Evolutionary conservation across 2,797 vertebrate species (phyloP).

Genomic region (Schizothorax lantsangensis): DNA sequence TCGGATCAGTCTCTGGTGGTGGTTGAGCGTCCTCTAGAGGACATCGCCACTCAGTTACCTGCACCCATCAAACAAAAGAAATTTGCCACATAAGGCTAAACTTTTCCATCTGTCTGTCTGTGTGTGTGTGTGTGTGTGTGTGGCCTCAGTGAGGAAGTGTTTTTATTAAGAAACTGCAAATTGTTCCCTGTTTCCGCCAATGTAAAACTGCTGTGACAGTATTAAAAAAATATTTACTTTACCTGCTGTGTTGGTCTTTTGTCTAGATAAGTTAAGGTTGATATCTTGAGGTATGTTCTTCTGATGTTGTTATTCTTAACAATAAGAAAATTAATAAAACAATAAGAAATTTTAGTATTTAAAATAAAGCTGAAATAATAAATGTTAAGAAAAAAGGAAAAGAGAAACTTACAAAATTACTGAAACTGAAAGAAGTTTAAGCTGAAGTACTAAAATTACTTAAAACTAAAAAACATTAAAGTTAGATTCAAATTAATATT

Average conservation of each 20-base stretch:
- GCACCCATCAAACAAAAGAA: slow-evolving; percentile 91
- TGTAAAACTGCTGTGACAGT: slow-evolving; percentile 57
- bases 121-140: slow-evolving; percentile 31
- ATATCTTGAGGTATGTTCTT: not conserved
- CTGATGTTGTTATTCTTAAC: not conserved
- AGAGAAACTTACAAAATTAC: too few relatives aligned
- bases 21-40: slow-evolving; percentile 89
- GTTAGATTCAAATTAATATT: not conserved
- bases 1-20: slow-evolving; percentile 88
- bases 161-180: not conserved
- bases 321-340: not conserved
- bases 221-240: slow-evolving; percentile 67
- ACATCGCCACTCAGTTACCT: slow-evolving; percentile 87
- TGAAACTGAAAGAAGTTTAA: not conserved
- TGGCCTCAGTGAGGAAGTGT: slow-evolving; percentile 32
- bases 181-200: slow-evolving; percentile 12
- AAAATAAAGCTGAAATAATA: not conserved
- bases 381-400: not conserved
- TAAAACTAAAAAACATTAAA: not conserved
- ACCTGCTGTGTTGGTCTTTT: slow-evolving; percentile 12
- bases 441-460: not conserved
- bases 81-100: slow-evolving; percentile 86
- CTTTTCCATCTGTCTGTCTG: not conserved
- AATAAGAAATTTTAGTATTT: not conserved
- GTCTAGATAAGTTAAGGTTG: not conserved